Evolutionary conservation across 2,797 vertebrate species (phyloP).

Genomic region (Phrynocephalus forsythii): DNA sequence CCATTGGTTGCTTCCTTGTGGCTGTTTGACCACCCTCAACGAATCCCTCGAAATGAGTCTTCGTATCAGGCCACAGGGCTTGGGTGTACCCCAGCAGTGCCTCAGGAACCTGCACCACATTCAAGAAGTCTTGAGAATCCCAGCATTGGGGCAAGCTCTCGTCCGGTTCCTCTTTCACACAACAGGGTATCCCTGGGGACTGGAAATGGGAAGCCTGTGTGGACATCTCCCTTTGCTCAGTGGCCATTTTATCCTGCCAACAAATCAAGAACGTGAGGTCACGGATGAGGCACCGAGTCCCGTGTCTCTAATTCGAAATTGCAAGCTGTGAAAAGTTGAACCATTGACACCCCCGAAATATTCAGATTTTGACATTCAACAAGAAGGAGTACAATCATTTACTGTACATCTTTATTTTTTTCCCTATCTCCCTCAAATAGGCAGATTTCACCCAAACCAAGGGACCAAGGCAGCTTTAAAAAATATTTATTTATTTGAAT

Average conservation of each 20-base stretch:
- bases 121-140: not conserved
- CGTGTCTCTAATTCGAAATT: too few relatives aligned
- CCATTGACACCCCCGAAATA: not conserved
- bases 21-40: not conserved
- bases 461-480: not conserved
- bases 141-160: not conserved
- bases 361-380: not conserved
- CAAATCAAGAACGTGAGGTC: not conserved
- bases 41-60: not conserved
- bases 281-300: too few relatives aligned
- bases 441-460: not conserved
- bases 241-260: not conserved
- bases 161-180: not conserved
- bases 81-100: too few relatives aligned
- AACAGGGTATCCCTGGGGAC: not conserved
- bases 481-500: too few relatives aligned
- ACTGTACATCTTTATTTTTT: too few relatives aligned
- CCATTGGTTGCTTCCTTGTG: not conserved
- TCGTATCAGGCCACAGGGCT: not conserved
- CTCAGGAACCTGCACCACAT: not conserved
- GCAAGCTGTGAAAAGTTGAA: too few relatives aligned
- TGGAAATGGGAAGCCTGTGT: not conserved
- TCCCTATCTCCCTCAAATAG: not conserved
- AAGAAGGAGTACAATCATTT: too few relatives aligned
- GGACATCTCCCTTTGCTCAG: not conserved